Conservation (phyloP, 2,797 vertebrate species). For the Dryobates pubescens region DNA sequence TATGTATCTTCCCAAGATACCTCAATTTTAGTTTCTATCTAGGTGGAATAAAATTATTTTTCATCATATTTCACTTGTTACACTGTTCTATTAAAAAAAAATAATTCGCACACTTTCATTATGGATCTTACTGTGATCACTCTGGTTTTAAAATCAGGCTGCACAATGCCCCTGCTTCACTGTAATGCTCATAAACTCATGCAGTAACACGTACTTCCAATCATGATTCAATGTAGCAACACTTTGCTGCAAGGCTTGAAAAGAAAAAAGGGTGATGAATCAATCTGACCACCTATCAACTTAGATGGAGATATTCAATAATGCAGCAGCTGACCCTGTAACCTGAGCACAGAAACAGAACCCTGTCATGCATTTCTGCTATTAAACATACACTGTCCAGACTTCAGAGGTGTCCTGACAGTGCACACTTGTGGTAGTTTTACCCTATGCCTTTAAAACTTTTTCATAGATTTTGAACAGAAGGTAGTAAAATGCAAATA, state of each 20-base stretch:
- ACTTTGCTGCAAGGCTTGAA: background rate
- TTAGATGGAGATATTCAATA: background rate
- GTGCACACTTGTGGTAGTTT: too few species aligned
- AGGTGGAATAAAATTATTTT: background rate
- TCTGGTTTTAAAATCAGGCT: background rate
- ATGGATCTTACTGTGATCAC: background rate
- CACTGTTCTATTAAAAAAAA: background rate
- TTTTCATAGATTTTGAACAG: too few species aligned
- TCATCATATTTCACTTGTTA: background rate
- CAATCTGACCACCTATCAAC: background rate
- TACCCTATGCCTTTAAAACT: too few species aligned
- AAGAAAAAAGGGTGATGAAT: background rate
- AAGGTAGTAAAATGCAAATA: too few species aligned
- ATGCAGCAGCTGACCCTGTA: rapidly evolving
- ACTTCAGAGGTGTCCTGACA: background rate
- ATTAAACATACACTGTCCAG: background rate
- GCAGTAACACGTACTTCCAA: rapidly evolving
- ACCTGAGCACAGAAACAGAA: background rate
- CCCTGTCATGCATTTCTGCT: background rate
- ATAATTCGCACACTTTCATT: background rate
- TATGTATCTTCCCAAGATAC: background rate
- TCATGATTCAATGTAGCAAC: background rate
- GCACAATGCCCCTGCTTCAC: background rate
- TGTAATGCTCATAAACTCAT: background rate
- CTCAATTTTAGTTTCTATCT: background rate